Percentiles rank a stretch among this genome's conserved stretches.
phyloP scores from a whole-genome alignment of 1,140 invertebrate genomes.

The Drosophila equinoxialis region DNA sequence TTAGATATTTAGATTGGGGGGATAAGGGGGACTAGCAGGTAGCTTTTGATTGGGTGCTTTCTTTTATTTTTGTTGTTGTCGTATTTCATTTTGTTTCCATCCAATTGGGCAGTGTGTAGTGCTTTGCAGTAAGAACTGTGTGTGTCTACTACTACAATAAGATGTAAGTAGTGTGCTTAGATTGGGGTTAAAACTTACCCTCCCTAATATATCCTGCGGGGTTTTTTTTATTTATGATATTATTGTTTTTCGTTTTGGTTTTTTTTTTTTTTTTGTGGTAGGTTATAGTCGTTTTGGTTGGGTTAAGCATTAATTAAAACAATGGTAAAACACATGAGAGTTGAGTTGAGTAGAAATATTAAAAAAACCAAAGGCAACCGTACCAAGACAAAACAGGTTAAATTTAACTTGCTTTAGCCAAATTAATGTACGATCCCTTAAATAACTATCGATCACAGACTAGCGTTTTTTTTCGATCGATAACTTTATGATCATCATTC shows the following conservation, averaged over 20 bases:
- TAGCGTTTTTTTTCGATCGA: background rate
- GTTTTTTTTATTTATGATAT: slow-evolving; percentile 37
- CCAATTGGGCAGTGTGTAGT: slow-evolving; percentile 2
- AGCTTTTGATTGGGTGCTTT: slow-evolving; percentile 1
- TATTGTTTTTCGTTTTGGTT: slow-evolving; percentile 30
- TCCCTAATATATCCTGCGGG: slow-evolving; percentile 83
- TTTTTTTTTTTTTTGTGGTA: slow-evolving; percentile 16
- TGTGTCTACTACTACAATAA: slow-evolving; percentile 32
- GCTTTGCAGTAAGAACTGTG: background rate
- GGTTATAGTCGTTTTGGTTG: slow-evolving; percentile 57
- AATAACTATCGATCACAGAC: background rate
- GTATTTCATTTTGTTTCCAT: background rate
- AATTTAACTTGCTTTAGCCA: background rate
- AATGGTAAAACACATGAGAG: slow-evolving; percentile 52
- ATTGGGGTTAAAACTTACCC: slow-evolving; percentile 75
- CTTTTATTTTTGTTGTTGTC: background rate
- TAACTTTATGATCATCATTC: background rate
- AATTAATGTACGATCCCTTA: background rate
- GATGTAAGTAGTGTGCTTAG: slow-evolving; percentile 56
- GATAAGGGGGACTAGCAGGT: slow-evolving; percentile 1
- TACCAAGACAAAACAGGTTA: background rate
- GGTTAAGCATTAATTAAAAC: slow-evolving; percentile 68
- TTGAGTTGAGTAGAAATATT: slow-evolving; percentile 27
- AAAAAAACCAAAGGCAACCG: background rate
- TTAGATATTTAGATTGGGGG: background rate